Conservation (phyloP, 1,140 invertebrate genomes). For the Galleria mellonella region DNA sequence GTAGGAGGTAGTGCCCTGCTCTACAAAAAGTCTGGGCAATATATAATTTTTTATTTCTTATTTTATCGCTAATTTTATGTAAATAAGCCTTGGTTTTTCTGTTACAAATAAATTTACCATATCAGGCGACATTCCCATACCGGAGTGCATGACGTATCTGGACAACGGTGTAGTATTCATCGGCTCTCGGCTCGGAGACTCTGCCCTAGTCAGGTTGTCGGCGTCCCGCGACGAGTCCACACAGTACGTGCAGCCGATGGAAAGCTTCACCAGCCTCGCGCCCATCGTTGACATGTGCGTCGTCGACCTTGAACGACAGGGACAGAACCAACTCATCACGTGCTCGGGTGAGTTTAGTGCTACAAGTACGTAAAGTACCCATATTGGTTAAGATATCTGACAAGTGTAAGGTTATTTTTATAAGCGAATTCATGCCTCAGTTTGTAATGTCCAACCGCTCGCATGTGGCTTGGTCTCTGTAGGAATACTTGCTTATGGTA, state of each 20-base stretch:
- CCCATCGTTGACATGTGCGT: constrained; percentile 99
- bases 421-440: no score
- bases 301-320: constrained; percentile 96
- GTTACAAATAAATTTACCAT: no score
- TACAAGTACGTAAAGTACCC: constrained; percentile 1
- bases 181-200: constrained; percentile 97
- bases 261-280: constrained; percentile 97
- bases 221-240: constrained; percentile 88
- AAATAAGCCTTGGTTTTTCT: no score
- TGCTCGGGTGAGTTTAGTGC: constrained; percentile 93
- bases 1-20: no score
- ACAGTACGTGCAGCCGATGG: constrained; percentile 95
- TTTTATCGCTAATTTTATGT: no score
- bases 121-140: constrained; percentile 94
- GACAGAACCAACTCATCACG: constrained; percentile 98
- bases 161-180: constrained; percentile 99
- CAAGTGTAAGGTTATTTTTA: no score
- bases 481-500: no score
- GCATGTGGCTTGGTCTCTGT: no score
- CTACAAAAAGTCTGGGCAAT: no score
- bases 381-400: no score
- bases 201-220: constrained; percentile 94
- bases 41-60: no score
- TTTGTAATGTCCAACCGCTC: no score
- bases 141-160: constrained; percentile 98